Evolutionary conservation across 2,797 vertebrate genomes (phyloP).

Genomic region (Leuciscus waleckii): DNA sequence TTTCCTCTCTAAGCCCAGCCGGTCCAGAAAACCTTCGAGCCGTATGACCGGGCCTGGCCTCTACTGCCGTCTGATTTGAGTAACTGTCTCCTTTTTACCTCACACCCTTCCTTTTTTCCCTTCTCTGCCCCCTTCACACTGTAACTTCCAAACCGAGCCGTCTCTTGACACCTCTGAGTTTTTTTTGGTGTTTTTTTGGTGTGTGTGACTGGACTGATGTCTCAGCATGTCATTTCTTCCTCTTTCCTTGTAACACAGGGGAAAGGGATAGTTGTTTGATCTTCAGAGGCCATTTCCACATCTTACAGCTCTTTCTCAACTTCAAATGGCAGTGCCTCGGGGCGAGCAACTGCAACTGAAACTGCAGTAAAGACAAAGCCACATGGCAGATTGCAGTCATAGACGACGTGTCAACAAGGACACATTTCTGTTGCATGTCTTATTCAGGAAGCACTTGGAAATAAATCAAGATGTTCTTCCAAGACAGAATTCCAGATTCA

Average conservation of each 20-base stretch:
- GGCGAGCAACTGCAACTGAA: conserved; percentile 14
- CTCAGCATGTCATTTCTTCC: conserved; percentile 34
- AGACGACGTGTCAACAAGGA: conserved; percentile 23
- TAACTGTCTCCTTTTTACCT: conserved; percentile 43
- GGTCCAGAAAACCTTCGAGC: conserved; percentile 44
- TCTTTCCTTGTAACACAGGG: conserved; percentile 34
- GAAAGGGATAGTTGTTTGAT: conserved; percentile 41
- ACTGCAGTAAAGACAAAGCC: conserved; percentile 31
- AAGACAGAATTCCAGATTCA: not conserved
- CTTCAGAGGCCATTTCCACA: conserved; percentile 49
- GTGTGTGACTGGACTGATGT: conserved; percentile 19
- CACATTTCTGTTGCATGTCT: conserved; percentile 13
- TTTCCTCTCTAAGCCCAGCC: conserved; percentile 41
- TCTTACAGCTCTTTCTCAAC: conserved; percentile 39
- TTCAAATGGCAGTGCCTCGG: conserved; percentile 23
- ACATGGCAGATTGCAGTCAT: not conserved
- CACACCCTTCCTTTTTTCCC: conserved; percentile 22
- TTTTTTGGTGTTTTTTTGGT: not conserved
- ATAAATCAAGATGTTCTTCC: not conserved
- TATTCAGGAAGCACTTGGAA: conserved; percentile 8
- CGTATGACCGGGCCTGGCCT: conserved; percentile 28
- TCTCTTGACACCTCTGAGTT: conserved; percentile 63
- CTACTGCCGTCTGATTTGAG: conserved; percentile 20
- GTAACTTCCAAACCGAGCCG: conserved; percentile 53
- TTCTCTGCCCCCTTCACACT: conserved; percentile 63